Conservation (phyloP, 2,797 vertebrate genomes). For the Gobio occitaniae region DNA sequence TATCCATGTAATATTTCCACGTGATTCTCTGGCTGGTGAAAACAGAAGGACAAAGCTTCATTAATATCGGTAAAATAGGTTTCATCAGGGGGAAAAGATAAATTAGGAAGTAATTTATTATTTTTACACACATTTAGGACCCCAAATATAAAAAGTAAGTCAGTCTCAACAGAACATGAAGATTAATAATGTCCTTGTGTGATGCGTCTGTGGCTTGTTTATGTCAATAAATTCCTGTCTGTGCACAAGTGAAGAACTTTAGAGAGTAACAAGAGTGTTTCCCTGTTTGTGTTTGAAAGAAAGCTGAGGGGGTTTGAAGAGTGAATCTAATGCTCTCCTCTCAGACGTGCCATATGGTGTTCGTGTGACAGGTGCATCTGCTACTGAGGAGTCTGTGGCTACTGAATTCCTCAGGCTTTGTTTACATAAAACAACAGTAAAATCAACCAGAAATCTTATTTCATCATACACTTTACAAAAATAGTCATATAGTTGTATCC, state of each 20-base stretch:
- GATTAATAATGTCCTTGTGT: not conserved
- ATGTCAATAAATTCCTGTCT: not conserved
- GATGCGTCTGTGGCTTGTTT: not conserved
- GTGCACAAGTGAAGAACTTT: not conserved
- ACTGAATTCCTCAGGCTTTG: constrained; percentile 68
- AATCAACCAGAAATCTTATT: constrained; percentile 15
- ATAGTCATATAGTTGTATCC: not conserved
- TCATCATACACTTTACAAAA: not conserved
- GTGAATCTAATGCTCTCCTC: constrained; percentile 15
- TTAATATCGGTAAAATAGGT: not conserved
- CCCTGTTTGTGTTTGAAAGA: constrained; percentile 11
- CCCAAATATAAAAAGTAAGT: not conserved
- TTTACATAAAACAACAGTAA: constrained; percentile 72
- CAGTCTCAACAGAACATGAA: not conserved
- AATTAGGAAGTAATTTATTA: not conserved
- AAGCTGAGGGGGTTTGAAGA: not conserved
- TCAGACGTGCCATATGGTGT: constrained; percentile 60
- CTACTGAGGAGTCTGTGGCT: constrained; percentile 66
- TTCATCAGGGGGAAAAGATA: not conserved
- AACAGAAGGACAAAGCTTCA: not conserved
- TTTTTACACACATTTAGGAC: not conserved
- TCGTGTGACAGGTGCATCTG: constrained; percentile 75
- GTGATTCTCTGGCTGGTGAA: not conserved
- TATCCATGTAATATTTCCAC: not conserved
- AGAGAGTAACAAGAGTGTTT: constrained; percentile 16